phyloP scores from a whole-genome alignment of 2,797 vertebrate genomes.

The Mareca penelope region DNA sequence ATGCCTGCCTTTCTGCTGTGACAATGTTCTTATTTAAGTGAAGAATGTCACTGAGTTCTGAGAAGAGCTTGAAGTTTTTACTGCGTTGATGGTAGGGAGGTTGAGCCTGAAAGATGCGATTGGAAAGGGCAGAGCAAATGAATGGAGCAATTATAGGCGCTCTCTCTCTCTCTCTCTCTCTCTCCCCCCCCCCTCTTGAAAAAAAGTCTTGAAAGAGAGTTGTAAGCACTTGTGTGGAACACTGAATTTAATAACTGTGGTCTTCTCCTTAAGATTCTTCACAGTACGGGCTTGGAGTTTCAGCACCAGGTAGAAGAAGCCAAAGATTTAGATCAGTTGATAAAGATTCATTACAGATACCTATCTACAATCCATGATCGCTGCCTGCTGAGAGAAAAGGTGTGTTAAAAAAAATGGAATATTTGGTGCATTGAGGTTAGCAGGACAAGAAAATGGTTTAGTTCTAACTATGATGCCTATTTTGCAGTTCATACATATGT shows the following conservation, averaged over 20 bases:
- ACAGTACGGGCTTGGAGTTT: constrained; percentile 98
- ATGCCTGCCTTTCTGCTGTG: background rate
- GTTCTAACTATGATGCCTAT: background rate
- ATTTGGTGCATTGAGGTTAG: background rate
- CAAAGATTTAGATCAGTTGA: constrained; percentile 96
- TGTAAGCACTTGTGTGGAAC: background rate
- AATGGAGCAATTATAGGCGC: background rate
- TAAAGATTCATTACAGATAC: constrained; percentile 98
- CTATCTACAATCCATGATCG: constrained; percentile 97
- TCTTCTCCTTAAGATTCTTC: constrained; percentile 87
- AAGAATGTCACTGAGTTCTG: background rate
- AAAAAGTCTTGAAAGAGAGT: background rate
- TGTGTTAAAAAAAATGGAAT: constrained; percentile 35
- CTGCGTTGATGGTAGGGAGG: background rate
- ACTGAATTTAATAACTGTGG: background rate
- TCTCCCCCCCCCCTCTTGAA: background rate
- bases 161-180: no score
- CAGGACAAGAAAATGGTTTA: background rate
- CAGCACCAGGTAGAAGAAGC: constrained; percentile 98
- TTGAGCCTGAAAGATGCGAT: background rate
- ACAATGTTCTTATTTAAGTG: background rate
- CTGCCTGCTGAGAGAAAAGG: constrained; percentile 96
- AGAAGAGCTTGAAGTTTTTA: background rate
- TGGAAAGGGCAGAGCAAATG: background rate
- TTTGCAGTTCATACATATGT: background rate